These are phyloP conservation scores for Eupithecia pulchellata DNA, from an alignment of 2,888 invertebrate genomes.

Conservation along the genomic window DNA sequence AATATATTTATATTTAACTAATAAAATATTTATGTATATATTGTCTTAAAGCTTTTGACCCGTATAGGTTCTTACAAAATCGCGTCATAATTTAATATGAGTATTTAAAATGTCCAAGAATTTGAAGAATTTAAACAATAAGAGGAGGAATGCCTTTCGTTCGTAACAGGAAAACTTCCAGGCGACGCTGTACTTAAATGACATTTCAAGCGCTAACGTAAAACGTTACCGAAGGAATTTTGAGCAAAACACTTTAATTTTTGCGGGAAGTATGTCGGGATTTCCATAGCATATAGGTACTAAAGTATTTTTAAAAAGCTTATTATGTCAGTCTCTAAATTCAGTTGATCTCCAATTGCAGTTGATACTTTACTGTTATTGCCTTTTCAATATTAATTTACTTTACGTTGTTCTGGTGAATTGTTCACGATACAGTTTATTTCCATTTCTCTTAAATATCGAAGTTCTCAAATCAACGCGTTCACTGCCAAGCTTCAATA, in stretches of 20 bases:
- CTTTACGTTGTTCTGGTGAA: background rate
- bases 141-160: conserved; percentile 21
- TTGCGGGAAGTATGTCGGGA: background rate
- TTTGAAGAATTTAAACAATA: conserved; percentile 18
- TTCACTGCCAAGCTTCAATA: too few relatives aligned
- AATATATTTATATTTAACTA: too few relatives aligned
- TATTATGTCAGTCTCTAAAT: too few relatives aligned
- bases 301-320: background rate
- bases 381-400: background rate
- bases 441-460: background rate
- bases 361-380: background rate
- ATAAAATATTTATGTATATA: too few relatives aligned
- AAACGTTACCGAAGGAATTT: conserved; percentile 36
- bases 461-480: background rate
- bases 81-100: background rate
- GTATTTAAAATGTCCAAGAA: conserved; percentile 9
- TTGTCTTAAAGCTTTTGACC: too few relatives aligned
- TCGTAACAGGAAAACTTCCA: conserved; percentile 25
- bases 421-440: too few relatives aligned
- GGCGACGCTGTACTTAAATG: conserved; percentile 23
- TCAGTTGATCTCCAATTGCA: too few relatives aligned
- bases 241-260: background rate
- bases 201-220: conserved; percentile 23
- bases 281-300: background rate
- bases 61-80: too few relatives aligned